Base-by-base conservation (phyloP, 2,888 invertebrate genomes). In the Panopea generosa region DNA sequence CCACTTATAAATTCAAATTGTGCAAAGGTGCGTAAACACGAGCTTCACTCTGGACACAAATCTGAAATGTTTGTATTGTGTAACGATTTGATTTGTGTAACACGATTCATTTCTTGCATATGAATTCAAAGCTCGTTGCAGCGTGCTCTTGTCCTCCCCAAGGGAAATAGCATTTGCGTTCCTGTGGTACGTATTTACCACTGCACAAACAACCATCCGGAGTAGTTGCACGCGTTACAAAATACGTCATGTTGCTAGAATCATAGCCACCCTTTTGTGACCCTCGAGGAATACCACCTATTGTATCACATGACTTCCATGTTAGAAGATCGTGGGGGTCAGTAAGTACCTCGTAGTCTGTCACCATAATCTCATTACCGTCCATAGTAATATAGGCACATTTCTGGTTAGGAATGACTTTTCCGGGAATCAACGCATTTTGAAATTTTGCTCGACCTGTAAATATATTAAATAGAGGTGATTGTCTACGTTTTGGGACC, bases 281-380 rank as follows among this genome's bases (percentile, higher is more conserved):
- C n/a, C 47, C 55, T 20, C 49, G 33, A 18, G 72, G 72, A 49
- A 72, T 72, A 6, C 65, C 66, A 16, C 65, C 72, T n/a, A 49
- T 20, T 3, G 47, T 26, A 9, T 52, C 65, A 38, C 65, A 60
- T 1, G 18, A 26, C 47, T 52, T 43, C 72, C 72, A 72, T 55
- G 66, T 29, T 18, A 60, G 29, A 33, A 26, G 22, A 7, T 50
- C 38, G 14, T 29, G 43, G 6, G 43, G 52, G 53, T 72, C 72
- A 11, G 60, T 60, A 33, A 72, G 45, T n/a, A 72, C 72, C 9
- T 57, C 57, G 24, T 72, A 72, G 22, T 72, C 72, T 11, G 59
- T 57, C n/a, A 56, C 60, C 38, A 65, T 60, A 24, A 53, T 16
- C 26, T 53, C 72, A 24, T 52, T 26, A 14, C 72, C 72, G 6